A percentile compares a stretch with the other conserved stretches of the same genome.
phyloP scores from a whole-genome alignment of 1,140 invertebrate genomes.

The Mactra quadrangularis region DNA sequence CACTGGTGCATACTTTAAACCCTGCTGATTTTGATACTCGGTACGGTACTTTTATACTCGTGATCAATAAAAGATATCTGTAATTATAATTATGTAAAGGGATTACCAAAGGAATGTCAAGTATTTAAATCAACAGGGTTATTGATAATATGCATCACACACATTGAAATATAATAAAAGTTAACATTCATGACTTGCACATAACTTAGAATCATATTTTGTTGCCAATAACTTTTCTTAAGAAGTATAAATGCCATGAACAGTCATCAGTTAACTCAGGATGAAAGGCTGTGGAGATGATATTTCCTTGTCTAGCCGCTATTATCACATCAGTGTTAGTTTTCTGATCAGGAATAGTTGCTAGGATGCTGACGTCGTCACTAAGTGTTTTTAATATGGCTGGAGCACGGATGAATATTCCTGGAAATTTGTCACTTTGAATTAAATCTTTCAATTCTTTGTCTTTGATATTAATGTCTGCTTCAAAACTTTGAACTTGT shows the following conservation, averaged over 20 bases:
- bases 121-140: no score
- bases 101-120: no score
- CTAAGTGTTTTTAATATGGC: slow-evolving; percentile 67
- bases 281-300: slow-evolving; percentile 79
- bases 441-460: slow-evolving; percentile 30
- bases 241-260: slow-evolving; percentile 77
- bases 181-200: no score
- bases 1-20: no score
- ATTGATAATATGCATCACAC: no score
- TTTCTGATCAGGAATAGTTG: slow-evolving; percentile 59
- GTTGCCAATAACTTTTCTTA: slow-evolving; percentile 45
- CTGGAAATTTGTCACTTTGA: slow-evolving; percentile 63
- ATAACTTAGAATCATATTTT: no score
- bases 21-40: no score
- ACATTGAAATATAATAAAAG: no score
- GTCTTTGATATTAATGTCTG: slow-evolving; percentile 66
- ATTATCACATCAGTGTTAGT: slow-evolving; percentile 67
- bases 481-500: slow-evolving; percentile 79
- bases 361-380: slow-evolving; percentile 70
- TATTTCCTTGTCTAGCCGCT: slow-evolving; percentile 74
- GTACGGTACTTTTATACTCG: no score
- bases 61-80: no score
- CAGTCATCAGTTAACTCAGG: slow-evolving; percentile 78
- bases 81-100: no score
- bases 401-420: slow-evolving; percentile 79